Percentiles rank a stretch among this genome's conserved stretches.
Conservation (phyloP, 2,888 invertebrate genomes). For the Willowsia nigromaculata region DNA sequence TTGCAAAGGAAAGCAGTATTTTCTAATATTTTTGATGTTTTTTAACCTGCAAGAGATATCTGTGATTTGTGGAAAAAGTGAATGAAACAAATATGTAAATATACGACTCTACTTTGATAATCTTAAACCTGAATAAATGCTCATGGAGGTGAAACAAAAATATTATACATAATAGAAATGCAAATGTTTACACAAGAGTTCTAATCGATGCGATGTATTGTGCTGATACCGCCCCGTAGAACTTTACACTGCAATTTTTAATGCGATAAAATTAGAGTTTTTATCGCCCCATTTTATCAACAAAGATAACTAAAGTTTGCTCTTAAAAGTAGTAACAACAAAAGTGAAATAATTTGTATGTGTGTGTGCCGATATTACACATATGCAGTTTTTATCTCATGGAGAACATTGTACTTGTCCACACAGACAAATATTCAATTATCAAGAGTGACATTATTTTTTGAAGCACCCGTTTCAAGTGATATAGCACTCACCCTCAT, state of each 20-base stretch:
- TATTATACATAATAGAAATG: neutral
- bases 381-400: constrained; percentile 11
- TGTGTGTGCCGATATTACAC: neutral
- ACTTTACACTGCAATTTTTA: constrained; percentile 10
- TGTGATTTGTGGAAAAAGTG: constrained; percentile 28
- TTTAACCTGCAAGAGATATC: neutral
- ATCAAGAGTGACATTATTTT: constrained; percentile 29
- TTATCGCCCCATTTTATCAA: neutral
- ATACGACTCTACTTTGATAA: neutral
- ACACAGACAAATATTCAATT: neutral
- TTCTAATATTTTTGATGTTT: neutral
- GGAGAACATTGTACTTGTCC: neutral
- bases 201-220: neutral
- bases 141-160: neutral
- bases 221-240: neutral
- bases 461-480: constrained; percentile 1
- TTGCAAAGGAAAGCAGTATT: neutral
- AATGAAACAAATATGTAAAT: neutral
- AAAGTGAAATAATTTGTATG: neutral
- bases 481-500: neutral
- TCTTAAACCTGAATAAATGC: neutral
- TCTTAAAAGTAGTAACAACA: neutral
- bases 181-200: neutral
- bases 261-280: neutral
- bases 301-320: neutral